Evolutionary conservation across 2,888 invertebrate species (phyloP).

Genomic region (Hipparchia semele): DNA sequence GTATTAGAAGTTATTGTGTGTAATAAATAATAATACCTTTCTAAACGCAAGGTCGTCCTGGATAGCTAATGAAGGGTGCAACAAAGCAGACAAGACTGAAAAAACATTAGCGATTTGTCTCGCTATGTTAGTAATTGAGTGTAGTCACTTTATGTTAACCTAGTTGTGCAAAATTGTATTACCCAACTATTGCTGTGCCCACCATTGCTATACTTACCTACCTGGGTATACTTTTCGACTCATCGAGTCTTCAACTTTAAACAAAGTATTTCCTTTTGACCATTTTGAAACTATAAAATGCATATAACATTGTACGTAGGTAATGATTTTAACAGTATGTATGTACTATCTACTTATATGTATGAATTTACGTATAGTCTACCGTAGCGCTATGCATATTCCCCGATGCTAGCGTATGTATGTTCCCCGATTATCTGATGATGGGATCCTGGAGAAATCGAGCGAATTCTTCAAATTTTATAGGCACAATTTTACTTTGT

Average conservation of each 20-base stretch:
- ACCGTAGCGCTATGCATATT: no score
- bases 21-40: constrained; percentile 39
- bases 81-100: constrained; percentile 21
- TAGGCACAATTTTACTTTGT: no score
- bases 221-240: background rate
- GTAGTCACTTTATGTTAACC: constrained; percentile 1
- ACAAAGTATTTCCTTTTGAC: background rate
- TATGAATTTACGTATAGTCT: no score
- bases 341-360: no score
- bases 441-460: no score
- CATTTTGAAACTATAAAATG: background rate
- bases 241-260: background rate
- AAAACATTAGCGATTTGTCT: constrained; percentile 18
- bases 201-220: background rate
- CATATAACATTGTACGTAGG: no score
- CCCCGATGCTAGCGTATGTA: no score
- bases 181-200: background rate
- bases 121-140: constrained; percentile 14
- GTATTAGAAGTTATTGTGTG: constrained; percentile 24
- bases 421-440: no score
- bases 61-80: constrained; percentile 49
- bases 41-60: constrained; percentile 49
- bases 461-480: no score
- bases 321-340: no score
- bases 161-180: constrained; percentile 14